These are phyloP conservation scores for Tragelaphus strepsiceros DNA, from an alignment of 2,113 vertebrate genomes.

Conservation along the genomic window DNA sequence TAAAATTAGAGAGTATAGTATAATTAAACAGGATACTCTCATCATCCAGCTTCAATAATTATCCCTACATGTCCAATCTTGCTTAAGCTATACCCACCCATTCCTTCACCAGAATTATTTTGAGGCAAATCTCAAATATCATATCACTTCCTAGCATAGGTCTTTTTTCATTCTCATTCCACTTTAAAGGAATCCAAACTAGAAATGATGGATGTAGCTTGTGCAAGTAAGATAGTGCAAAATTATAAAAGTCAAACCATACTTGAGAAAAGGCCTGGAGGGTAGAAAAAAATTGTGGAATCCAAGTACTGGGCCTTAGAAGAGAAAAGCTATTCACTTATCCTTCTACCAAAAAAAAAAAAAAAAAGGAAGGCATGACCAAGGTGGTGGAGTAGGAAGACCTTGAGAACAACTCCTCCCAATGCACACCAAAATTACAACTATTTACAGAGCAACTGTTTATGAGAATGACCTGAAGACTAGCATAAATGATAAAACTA, in stretches of 20 bases:
- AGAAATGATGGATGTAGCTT: background rate
- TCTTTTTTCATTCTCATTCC: background rate
- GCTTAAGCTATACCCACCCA: background rate
- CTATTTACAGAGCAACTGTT: background rate
- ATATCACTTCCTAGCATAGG: background rate
- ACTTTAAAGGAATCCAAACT: background rate
- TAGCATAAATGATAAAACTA: background rate
- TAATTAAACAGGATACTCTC: constrained; percentile 3
- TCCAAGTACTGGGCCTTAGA: background rate
- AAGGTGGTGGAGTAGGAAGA: background rate
- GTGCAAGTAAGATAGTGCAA: background rate
- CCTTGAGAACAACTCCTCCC: background rate
- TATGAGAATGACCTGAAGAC: background rate
- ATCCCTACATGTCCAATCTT: background rate
- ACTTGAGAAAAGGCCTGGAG: background rate
- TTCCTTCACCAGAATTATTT: background rate
- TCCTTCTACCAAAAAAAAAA: background rate
- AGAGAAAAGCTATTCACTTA: background rate
- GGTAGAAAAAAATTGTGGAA: background rate
- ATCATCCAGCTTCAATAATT: background rate
- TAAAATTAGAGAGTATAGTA: constrained; percentile 36
- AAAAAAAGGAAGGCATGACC: background rate
- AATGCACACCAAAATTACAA: background rate
- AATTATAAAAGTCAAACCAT: background rate
- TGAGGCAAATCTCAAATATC: background rate